These are phyloP conservation scores for Anabas testudineus DNA, from an alignment of 2,797 vertebrate species.

Conservation along the genomic window DNA sequence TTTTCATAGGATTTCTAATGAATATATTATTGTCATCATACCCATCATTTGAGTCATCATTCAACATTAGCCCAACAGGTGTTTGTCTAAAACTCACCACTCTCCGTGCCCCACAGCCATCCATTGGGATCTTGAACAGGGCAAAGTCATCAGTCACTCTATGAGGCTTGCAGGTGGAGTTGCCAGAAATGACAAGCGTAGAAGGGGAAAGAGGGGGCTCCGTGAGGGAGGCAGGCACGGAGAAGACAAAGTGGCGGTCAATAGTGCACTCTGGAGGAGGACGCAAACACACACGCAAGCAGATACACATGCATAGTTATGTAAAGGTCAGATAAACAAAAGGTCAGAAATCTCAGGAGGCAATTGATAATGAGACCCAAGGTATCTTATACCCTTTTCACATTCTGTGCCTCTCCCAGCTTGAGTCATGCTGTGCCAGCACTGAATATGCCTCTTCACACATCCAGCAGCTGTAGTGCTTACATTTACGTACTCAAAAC, in stretches of 20 bases:
- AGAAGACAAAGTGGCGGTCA: slow-evolving; percentile 87
- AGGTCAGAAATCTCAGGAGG: slow-evolving; percentile 75
- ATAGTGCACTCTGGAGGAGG: slow-evolving; percentile 82
- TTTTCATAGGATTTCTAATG: neutral
- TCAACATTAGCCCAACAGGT: neutral
- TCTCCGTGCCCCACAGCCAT: slow-evolving; percentile 81
- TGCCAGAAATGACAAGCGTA: slow-evolving; percentile 71
- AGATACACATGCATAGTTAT: slow-evolving; percentile 40
- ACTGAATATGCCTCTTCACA: slow-evolving; percentile 54
- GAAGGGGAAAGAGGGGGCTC: slow-evolving; percentile 80
- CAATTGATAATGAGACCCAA: slow-evolving; percentile 73
- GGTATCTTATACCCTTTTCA: slow-evolving; percentile 67
- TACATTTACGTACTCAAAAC: slow-evolving; percentile 49
- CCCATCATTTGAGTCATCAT: neutral
- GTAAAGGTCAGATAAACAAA: slow-evolving; percentile 72
- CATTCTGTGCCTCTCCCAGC: slow-evolving; percentile 56
- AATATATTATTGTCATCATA: neutral
- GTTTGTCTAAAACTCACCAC: slow-evolving; percentile 69
- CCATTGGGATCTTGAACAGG: slow-evolving; percentile 85
- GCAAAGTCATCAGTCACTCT: slow-evolving; percentile 78
- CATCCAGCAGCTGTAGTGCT: slow-evolving; percentile 41
- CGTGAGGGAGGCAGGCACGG: slow-evolving; percentile 78
- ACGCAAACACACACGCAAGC: slow-evolving; percentile 34
- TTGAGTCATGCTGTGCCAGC: slow-evolving; percentile 46
- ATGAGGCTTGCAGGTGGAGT: slow-evolving; percentile 78